phyloP scores from a whole-genome alignment of 2,888 invertebrate genomes.

The Pardosa pseudoannulata region DNA sequence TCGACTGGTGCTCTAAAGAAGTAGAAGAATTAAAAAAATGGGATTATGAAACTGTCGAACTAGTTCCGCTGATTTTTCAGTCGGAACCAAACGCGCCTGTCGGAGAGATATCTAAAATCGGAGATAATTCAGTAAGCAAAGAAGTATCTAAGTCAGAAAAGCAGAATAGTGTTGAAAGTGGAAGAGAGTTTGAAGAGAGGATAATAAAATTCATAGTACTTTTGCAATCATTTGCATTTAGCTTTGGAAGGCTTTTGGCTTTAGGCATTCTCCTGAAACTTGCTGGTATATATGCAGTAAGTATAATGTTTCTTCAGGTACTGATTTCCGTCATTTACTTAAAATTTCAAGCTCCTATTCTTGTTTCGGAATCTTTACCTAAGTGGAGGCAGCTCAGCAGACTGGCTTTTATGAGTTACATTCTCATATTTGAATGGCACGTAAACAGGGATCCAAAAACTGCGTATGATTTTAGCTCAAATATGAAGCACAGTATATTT shows the following conservation, averaged over 20 bases:
- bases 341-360: conserved; percentile 54
- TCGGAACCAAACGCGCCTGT: neutral
- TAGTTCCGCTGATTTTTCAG: conserved; percentile 54
- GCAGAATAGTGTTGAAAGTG: neutral
- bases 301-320: conserved; percentile 58
- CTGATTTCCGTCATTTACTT: conserved; percentile 56
- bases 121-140: neutral
- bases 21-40: conserved; percentile 46
- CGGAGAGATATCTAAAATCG: too few species aligned
- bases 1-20: conserved; percentile 29
- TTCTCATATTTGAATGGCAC: conserved; percentile 66
- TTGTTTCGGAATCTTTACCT: conserved; percentile 53
- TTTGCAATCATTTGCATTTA: conserved; percentile 55
- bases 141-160: neutral
- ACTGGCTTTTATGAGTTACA: conserved; percentile 58
- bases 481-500: conserved; percentile 50
- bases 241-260: conserved; percentile 55
- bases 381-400: conserved; percentile 56
- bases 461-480: conserved; percentile 50
- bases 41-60: conserved; percentile 49
- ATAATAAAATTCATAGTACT: conserved; percentile 24
- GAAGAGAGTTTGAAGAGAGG: neutral
- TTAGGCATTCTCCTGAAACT: conserved; percentile 59
- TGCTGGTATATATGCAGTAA: conserved; percentile 56
- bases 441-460: conserved; percentile 56